Percentiles rank a stretch among this genome's conserved stretches.
Evolutionary conservation across 2,113 vertebrate genomes (phyloP).

Genomic region (Sinocyclocheilus rhinocerous): DNA sequence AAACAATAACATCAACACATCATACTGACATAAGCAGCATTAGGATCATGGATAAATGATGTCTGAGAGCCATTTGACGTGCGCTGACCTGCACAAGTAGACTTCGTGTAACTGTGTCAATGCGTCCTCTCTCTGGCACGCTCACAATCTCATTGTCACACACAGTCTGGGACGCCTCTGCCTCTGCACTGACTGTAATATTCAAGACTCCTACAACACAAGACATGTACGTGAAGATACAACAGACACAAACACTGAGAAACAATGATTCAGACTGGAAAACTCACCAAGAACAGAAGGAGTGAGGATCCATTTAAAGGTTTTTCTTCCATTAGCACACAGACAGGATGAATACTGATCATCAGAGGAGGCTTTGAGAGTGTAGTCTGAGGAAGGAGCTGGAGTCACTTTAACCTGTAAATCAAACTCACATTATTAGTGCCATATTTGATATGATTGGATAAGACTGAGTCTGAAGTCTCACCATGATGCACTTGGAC

Average conservation of each 20-base stretch:
- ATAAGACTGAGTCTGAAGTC: not conserved
- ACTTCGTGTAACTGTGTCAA: slow-evolving; percentile 76
- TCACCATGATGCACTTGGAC: slow-evolving; percentile 81
- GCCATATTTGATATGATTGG: not conserved
- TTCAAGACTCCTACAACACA: slow-evolving; percentile 69
- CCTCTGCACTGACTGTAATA: not conserved
- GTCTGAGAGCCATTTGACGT: slow-evolving; percentile 42
- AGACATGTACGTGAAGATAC: not conserved
- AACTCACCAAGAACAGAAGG: slow-evolving; percentile 75
- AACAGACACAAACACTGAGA: not conserved
- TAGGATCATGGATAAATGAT: not conserved
- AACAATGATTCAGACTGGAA: not conserved
- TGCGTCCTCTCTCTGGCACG: slow-evolving; percentile 76
- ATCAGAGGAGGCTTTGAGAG: not conserved
- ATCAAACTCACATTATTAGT: not conserved
- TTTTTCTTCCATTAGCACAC: slow-evolving; percentile 66
- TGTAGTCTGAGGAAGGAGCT: slow-evolving; percentile 41
- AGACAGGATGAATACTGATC: not conserved
- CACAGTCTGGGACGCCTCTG: not conserved
- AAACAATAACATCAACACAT: not conserved
- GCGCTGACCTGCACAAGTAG: slow-evolving; percentile 81
- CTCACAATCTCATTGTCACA: slow-evolving; percentile 72
- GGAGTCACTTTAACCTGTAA: slow-evolving; percentile 72
- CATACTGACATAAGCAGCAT: not conserved
- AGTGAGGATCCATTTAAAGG: slow-evolving; percentile 73